phyloP scores from a whole-genome alignment of 2,113 vertebrate species.

The Raja brachyura region DNA sequence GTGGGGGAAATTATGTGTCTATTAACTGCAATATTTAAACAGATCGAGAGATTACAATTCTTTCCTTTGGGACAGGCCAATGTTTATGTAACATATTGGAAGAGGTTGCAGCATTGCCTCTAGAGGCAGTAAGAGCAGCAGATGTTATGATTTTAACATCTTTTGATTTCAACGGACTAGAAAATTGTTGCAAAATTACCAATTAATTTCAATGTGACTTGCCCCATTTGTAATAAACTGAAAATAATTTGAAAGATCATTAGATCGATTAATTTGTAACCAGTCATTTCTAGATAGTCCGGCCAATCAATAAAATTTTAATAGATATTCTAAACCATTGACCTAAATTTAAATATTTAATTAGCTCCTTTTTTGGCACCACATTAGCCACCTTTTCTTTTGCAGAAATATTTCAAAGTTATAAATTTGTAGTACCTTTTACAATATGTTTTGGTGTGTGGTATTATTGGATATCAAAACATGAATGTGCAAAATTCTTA shows the following conservation, averaged over 20 bases:
- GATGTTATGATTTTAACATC: neutral
- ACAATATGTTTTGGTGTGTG: neutral
- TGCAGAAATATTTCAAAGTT: neutral
- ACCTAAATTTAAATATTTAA: neutral
- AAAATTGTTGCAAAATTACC: neutral
- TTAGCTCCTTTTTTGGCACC: neutral
- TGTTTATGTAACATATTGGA: neutral
- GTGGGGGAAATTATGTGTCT: neutral
- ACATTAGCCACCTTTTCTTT: neutral
- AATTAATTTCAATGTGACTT: neutral
- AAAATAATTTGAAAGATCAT: neutral
- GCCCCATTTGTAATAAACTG: neutral
- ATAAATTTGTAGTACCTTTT: neutral
- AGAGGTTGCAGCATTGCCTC: neutral
- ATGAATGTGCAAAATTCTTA: neutral
- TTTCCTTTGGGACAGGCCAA: neutral
- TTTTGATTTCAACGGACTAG: neutral
- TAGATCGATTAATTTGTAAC: neutral
- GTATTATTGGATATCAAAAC: neutral
- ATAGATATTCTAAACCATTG: neutral
- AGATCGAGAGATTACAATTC: neutral
- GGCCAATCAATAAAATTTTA: neutral
- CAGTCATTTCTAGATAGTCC: neutral
- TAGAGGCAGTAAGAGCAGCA: neutral
- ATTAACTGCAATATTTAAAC: neutral